phyloP scores from a whole-genome alignment of 2,888 invertebrate species.

The Dicyrtomina minuta region DNA sequence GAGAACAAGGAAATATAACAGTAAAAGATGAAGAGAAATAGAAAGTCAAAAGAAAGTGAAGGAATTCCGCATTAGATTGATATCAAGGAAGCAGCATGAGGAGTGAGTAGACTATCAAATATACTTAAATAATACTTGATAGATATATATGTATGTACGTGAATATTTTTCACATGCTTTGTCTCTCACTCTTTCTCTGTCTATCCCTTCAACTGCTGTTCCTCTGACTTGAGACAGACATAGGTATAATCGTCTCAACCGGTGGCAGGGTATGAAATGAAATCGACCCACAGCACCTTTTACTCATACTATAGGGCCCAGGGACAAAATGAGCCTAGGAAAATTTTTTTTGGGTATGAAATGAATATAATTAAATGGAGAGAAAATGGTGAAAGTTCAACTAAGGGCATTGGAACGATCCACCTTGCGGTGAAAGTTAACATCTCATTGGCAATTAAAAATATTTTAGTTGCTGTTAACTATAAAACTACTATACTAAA shows the following conservation, averaged over 20 bases:
- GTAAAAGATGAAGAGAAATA: neutral
- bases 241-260: neutral
- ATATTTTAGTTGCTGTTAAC: too few species aligned
- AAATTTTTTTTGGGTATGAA: too few species aligned
- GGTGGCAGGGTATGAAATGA: too few species aligned
- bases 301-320: too few species aligned
- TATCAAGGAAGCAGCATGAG: conserved; percentile 12
- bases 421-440: too few species aligned
- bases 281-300: too few species aligned
- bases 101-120: neutral
- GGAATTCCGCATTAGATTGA: conserved; percentile 13
- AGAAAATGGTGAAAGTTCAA: too few species aligned
- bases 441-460: too few species aligned
- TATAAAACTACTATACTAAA: too few species aligned
- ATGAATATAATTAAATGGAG: too few species aligned
- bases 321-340: too few species aligned
- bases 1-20: conserved; percentile 5
- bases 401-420: too few species aligned
- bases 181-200: neutral
- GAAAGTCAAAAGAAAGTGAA: conserved; percentile 5
- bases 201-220: neutral
- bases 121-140: conserved; percentile 4
- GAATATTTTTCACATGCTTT: neutral
- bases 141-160: neutral
- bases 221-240: neutral